phyloP scores from a whole-genome alignment of 2,888 invertebrate species.

The Tetragnatha montana region DNA sequence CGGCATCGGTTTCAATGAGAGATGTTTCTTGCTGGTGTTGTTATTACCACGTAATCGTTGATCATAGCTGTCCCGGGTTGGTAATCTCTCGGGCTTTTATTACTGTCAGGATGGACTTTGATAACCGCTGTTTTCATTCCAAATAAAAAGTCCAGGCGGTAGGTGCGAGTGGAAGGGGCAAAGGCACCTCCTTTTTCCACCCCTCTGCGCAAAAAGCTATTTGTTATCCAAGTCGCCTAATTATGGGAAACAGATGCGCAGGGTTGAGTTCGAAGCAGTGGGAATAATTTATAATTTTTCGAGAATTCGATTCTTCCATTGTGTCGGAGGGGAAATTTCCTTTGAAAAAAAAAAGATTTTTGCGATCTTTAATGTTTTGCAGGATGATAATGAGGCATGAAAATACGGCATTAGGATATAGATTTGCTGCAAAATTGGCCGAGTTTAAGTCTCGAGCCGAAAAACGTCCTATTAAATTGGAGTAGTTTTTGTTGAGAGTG shows the following conservation, averaged over 20 bases:
- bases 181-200: neutral
- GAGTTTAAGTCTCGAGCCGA: too few relatives aligned
- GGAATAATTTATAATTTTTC: neutral
- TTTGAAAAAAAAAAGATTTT: neutral
- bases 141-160: conserved; percentile 27
- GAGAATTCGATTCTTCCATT: neutral
- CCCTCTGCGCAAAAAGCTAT: neutral
- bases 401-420: too few relatives aligned
- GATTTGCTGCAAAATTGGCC: too few relatives aligned
- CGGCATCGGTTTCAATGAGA: conserved; percentile 12
- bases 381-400: too few relatives aligned
- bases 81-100: conserved; percentile 49
- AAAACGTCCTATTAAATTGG: too few relatives aligned
- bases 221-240: neutral
- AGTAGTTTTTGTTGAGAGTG: too few relatives aligned
- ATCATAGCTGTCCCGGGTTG: conserved; percentile 25
- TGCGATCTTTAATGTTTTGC: too few relatives aligned
- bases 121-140: conserved; percentile 25
- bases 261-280: neutral
- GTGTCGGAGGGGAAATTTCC: neutral
- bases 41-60: conserved; percentile 19
- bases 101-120: conserved; percentile 44
- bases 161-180: conserved; percentile 3
- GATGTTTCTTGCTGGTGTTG: conserved; percentile 35
- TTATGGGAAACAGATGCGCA: neutral